Conservation (phyloP, 2,113 vertebrate genomes). For the Himantopus leucocephalus region DNA sequence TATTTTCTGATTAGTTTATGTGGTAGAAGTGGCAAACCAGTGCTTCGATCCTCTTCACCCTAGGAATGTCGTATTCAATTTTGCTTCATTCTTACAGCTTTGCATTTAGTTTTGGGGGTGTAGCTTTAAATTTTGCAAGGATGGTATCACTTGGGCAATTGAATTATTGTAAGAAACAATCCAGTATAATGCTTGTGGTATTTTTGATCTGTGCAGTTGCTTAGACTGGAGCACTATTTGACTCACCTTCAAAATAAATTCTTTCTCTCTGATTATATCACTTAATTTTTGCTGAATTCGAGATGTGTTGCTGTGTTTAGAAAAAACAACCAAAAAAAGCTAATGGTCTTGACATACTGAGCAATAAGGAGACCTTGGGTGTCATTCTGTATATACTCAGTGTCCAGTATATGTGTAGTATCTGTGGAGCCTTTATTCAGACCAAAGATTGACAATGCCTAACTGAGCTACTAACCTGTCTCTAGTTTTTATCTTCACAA, state of each 20-base stretch:
- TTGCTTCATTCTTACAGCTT: not conserved
- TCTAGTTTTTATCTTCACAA: not conserved
- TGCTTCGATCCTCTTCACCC: not conserved
- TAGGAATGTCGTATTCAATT: fast-evolving
- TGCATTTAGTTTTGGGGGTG: not conserved
- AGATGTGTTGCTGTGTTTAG: not conserved
- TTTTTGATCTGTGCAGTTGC: not conserved
- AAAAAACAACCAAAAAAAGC: not conserved
- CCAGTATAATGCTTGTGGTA: not conserved
- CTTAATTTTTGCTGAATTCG: not conserved
- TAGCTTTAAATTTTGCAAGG: not conserved
- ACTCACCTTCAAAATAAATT: not conserved
- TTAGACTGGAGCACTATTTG: not conserved
- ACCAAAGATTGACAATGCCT: fast-evolving
- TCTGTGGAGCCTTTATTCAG: not conserved
- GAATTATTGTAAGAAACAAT: not conserved
- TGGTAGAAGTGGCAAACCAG: not conserved
- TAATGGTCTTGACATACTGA: not conserved
- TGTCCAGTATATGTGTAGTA: not conserved
- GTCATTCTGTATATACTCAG: not conserved
- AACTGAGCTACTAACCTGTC: not conserved
- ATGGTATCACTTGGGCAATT: not conserved
- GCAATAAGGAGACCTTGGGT: not conserved
- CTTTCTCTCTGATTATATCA: not conserved
- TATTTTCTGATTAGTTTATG: not conserved